Conservation (phyloP, 2,113 vertebrate species). For the Bambusicola thoracicus region DNA sequence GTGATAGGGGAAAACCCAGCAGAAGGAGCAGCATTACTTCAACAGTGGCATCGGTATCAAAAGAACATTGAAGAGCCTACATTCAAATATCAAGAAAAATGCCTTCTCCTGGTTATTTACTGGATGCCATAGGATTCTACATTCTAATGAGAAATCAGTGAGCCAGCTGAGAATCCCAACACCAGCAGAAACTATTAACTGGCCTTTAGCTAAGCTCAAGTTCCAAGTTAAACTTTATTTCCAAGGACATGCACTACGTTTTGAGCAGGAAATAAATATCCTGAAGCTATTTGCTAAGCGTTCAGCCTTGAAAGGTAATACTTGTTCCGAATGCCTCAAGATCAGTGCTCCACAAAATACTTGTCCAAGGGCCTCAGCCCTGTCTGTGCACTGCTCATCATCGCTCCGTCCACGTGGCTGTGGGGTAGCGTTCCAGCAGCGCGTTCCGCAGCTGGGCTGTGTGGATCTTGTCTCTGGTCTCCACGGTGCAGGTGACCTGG, state of each 20-base stretch:
- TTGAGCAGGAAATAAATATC: conserved; percentile 16
- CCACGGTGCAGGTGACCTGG: conserved; percentile 89
- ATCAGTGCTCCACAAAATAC: neutral
- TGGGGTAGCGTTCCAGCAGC: conserved; percentile 84
- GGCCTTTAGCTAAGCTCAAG: conserved; percentile 23
- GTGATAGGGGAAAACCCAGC: neutral
- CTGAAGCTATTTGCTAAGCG: conserved; percentile 5
- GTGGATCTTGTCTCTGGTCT: conserved; percentile 87
- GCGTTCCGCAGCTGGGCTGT: conserved; percentile 80
- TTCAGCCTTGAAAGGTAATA: neutral
- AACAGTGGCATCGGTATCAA: neutral
- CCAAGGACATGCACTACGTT: neutral
- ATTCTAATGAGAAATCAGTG: neutral
- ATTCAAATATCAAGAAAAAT: neutral
- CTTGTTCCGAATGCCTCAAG: neutral
- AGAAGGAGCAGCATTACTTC: neutral
- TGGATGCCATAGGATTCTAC: neutral
- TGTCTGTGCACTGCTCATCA: conserved; percentile 59
- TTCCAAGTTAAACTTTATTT: neutral
- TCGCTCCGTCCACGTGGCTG: conserved; percentile 82
- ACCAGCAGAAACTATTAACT: neutral
- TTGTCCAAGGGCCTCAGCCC: neutral
- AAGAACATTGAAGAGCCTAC: neutral
- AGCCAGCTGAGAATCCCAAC: neutral
- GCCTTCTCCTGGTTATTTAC: neutral